Percentiles rank a stretch among this genome's conserved stretches.
These are phyloP conservation scores for Caenorhabditis afra DNA, from an alignment of 2,888 invertebrate species.

Conservation along the genomic window DNA sequence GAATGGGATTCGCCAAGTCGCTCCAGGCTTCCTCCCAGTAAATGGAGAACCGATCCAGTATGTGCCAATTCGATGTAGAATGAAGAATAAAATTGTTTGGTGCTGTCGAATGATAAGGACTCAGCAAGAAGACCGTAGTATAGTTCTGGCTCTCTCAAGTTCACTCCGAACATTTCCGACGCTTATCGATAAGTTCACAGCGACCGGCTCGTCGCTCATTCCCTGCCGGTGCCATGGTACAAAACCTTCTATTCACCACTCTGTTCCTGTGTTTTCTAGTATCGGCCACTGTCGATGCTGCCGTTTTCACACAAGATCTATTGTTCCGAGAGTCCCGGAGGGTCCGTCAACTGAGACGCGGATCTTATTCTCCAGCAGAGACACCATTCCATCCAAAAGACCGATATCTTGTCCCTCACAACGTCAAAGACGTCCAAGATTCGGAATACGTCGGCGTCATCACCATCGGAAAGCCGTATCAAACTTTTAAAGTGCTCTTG, in stretches of 20 bases:
- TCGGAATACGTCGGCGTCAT: constrained; percentile 47
- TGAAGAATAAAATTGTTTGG: constrained; percentile 42
- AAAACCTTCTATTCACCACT: background rate
- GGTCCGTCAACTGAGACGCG: background rate
- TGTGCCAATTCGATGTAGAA: constrained; percentile 14
- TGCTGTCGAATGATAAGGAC: constrained; percentile 1
- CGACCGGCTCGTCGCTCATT: background rate
- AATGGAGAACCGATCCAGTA: background rate
- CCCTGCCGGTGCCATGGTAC: constrained; percentile 21
- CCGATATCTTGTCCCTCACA: constrained; percentile 12
- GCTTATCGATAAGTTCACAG: constrained; percentile 23
- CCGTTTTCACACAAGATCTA: constrained; percentile 21
- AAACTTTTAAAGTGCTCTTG: constrained; percentile 34
- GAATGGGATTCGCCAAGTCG: constrained; percentile 69
- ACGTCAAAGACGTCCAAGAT: constrained; percentile 26
- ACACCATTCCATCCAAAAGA: background rate
- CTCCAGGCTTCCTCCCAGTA: constrained; percentile 28
- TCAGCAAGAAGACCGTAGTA: constrained; percentile 11
- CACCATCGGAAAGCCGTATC: constrained; percentile 44
- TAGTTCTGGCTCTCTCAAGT: constrained; percentile 21
- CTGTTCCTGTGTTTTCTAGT: too few species aligned
- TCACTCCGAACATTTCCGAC: constrained; percentile 28
- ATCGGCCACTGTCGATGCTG: background rate
- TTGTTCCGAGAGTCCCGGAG: constrained; percentile 29
- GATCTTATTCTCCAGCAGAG: background rate